Base-by-base conservation (phyloP, 2,888 invertebrate species). In the Melieria omissa region DNA sequence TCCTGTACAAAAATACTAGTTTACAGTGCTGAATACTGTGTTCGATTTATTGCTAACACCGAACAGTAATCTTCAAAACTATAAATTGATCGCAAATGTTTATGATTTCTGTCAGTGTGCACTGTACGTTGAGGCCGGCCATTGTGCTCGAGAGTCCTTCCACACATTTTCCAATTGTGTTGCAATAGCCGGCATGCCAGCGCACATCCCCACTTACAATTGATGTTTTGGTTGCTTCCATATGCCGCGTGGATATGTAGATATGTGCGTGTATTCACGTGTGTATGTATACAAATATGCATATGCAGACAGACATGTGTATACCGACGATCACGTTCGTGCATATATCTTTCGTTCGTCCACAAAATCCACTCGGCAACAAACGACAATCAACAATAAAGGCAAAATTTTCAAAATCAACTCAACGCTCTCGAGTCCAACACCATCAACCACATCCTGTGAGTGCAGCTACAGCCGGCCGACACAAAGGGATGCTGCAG, bases 291-390 rank as follows among this genome's bases (percentile, higher is more conserved):
- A 29, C 29, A 29, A 29, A 29, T 29, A 29, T 29, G 49, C 12
- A 73, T 75, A 73, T 75, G 72, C 73, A 73, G 63, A 61, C 58
- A 65, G 66, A 66, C 47, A 71, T 66, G 73, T 73, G 71, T 52
- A 52, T 49, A 52, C 10, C n/a, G 12, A 52, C 52, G 5, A 52
- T 4, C 52, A 52, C 4, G 14, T 52, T 75, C n/a, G 10, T 65
- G 10, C 49, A 49, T 52, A 10, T 4, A 14, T 45, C 47, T 5
- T 46, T 14, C 16, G n/a, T 61, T 14, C 44, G 6, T 68, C 62
- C 55, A 67, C 71, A 72, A 73, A 73, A 67, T 75, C 60, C 76
- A 74, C 78, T 74, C 76, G 74, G 78, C 74, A 77, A 78, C 78
- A 77, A 77, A 73, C 74, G 73, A 74, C 72, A 73, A 70, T 71